Evolutionary conservation across 1,140 invertebrate species (phyloP).

Genomic region (Microvelia longipes): DNA sequence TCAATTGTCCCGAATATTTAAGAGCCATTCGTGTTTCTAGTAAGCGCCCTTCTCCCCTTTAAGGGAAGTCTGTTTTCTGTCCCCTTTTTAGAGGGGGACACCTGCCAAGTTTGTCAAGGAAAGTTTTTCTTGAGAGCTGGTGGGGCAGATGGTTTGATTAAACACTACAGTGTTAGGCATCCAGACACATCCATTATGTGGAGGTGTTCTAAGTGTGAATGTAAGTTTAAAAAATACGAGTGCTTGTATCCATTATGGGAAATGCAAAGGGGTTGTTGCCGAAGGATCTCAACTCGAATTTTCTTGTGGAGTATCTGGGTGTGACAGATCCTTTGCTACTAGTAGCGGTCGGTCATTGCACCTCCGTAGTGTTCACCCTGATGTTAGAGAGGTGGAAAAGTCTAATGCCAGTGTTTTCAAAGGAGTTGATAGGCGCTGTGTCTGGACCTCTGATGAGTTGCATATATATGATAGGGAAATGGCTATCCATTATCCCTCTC

Average conservation of each 20-base stretch:
- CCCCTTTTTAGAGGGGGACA: background rate
- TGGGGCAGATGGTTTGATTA: background rate
- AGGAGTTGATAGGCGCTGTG: background rate
- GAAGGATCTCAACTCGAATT: background rate
- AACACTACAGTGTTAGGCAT: background rate
- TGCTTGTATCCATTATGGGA: background rate
- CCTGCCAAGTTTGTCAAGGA: background rate
- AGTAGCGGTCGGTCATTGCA: background rate
- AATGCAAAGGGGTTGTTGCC: background rate
- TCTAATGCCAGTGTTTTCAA: background rate
- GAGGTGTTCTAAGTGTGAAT: background rate
- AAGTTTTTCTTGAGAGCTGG: background rate
- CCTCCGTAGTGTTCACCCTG: background rate
- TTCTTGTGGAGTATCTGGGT: background rate
- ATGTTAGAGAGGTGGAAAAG: background rate
- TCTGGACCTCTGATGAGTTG: background rate
- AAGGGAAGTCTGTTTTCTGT: background rate
- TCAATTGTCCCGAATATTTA: background rate
- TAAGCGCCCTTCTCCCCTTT: background rate
- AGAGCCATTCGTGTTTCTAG: background rate
- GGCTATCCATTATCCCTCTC: background rate
- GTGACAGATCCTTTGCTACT: background rate
- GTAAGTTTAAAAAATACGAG: background rate
- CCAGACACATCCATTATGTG: background rate
- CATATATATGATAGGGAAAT: background rate